A percentile compares a stretch with the other conserved stretches of the same genome.
Evolutionary conservation across 1,140 invertebrate genomes (phyloP).

Genomic region (Eriosoma lanigerum): DNA sequence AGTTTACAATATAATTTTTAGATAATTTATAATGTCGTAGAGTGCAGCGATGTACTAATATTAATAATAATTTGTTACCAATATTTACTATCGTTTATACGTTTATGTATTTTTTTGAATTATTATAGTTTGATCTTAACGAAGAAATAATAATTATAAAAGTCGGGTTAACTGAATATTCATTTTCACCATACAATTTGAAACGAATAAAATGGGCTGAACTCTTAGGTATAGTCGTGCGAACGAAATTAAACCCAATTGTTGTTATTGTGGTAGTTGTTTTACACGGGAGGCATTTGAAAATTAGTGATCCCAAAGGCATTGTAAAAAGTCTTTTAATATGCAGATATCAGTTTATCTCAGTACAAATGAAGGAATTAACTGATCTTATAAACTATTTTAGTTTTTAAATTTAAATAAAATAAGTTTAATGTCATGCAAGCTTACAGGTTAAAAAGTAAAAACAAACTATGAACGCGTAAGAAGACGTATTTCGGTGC

Average conservation of each 20-base stretch:
- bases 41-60: no score
- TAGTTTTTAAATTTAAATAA: conserved; percentile 5
- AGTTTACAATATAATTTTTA: no score
- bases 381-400: background rate
- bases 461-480: background rate
- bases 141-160: conserved; percentile 13
- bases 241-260: conserved; percentile 18
- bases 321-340: conserved; percentile 43
- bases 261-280: no score
- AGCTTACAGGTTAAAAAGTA: background rate
- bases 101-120: no score
- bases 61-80: background rate
- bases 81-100: background rate
- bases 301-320: conserved; percentile 34
- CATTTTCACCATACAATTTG: background rate
- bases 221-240: background rate
- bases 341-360: conserved; percentile 15
- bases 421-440: background rate
- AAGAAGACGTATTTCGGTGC: background rate
- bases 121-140: background rate
- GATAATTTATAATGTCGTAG: no score
- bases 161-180: background rate
- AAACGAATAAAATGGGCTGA: background rate
- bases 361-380: background rate
- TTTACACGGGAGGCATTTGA: background rate